Base-by-base conservation (phyloP, 2,888 invertebrate species). In the Chloromyia formosa region DNA sequence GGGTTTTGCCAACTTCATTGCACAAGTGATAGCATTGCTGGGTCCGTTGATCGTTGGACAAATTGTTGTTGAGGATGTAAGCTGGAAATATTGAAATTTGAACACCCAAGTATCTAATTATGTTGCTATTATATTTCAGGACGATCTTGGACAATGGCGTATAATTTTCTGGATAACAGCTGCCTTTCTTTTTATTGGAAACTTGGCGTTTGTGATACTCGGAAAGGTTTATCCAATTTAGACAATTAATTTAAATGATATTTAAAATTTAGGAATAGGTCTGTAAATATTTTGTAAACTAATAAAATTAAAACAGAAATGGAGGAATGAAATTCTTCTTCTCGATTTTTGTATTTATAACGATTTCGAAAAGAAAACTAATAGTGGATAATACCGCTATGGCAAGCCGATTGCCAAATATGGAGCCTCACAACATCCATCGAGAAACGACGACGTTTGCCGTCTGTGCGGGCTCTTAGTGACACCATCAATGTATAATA, bases 131-230 rank as follows among this genome's bases (percentile, higher is more conserved):
- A 58, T 54, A 74, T 86, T 82, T 20, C 85, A 93, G 93, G 85
- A 84, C 14, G 86, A 91, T 78, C 87, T 89, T 0, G 77, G 81
- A 1, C 90, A 92, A 81, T 94, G 94, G 94, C 88, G 90, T 68
- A 89, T 89, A 74, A 91, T 93, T 14, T 94, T 94, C 84, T 91
- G 91, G 82, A 86, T 92, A 7, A 89, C 93, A 0, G 89, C 92
- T 0, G 89, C 86, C n/a, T 86, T 93, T 22, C 93, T 93, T 81
- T 88, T 92, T 76, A 82, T 90, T 66, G 90, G 92, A 10, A 92
- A 92, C 81, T 82, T 91, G 27, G 86, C 92, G 78, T 94, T 92
- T 81, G 80, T 92, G 1, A 80, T 91, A 0, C 93, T 92, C 81
- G 90, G 91, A 2, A 89, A 89, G 61, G 90, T 90, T 9, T 40